Base-by-base conservation (phyloP, 2,113 vertebrate genomes). In the Charina bottae region DNA sequence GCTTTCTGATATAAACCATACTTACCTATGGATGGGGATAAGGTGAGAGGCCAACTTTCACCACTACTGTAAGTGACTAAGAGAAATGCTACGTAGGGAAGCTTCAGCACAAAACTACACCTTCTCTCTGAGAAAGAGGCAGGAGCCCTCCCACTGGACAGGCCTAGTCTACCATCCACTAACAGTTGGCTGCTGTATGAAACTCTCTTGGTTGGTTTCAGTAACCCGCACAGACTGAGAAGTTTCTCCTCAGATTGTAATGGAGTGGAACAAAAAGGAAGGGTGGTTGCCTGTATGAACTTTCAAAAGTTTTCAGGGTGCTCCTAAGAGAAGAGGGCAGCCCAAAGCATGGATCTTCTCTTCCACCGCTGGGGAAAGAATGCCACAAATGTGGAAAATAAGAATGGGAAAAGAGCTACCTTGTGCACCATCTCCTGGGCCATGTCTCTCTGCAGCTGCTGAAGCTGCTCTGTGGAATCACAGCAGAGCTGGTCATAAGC, bases 401-500 rank as follows among this genome's bases (percentile, higher is more conserved):
- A 42, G 17, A 23, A 42, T 9, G 68, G 12, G 92, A 37, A 94
- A 90, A 21, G 26, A 21, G 9, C 26, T 99, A 99, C 99, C 99
- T 99, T 99, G 97, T 98, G 98, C 83, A 99, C 98, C 83, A 99
- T 97, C 96, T 99, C 98, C 95, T 98, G 98, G 95, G 98, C 99
- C 96, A 99, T 96, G 72, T 99, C 98, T 89, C 98, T 98, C 96
- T 99, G 98, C 88, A 99, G 98, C 93, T 99, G 98, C 94, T 99
- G 99, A 92, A 99, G 97, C 94, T 99, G 98, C 93, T 98, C 97
- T 0, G 97, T 96, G 89, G 98, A 99, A 86, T 97, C 97, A 1
- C 97, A 97, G 94, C 99, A 99, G 62, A 99, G 97, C n/a, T 97
- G 97, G 62, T 96, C 97, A 96, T 99, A 99, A 84, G 98, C 97